These are phyloP conservation scores for Leptosomus discolor DNA, from an alignment of 2,113 vertebrate genomes.

Conservation along the genomic window DNA sequence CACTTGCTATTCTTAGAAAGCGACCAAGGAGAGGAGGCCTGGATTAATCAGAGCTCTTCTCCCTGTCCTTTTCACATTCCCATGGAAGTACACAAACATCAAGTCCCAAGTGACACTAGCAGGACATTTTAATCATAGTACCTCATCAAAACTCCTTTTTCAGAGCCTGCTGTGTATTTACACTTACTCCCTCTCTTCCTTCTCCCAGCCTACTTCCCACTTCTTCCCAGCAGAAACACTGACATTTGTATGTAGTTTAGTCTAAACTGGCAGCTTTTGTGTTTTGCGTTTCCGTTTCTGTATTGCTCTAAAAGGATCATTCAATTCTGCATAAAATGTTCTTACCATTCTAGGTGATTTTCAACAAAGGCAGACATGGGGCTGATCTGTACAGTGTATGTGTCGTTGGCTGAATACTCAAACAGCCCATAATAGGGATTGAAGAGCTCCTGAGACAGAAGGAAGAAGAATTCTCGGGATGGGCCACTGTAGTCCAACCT, in stretches of 20 bases:
- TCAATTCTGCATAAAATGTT: not conserved
- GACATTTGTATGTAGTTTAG: not conserved
- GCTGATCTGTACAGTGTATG: slow-evolving; percentile 98
- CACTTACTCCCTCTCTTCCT: not conserved
- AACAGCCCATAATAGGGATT: slow-evolving; percentile 98
- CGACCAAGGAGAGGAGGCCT: not conserved
- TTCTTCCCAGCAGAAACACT: not conserved
- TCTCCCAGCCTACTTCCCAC: not conserved
- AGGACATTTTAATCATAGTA: not conserved
- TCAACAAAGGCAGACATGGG: slow-evolving; percentile 99
- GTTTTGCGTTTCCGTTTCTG: not conserved
- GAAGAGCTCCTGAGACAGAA: slow-evolving; percentile 97
- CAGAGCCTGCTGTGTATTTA: not conserved
- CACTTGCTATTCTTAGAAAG: not conserved
- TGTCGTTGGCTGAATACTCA: slow-evolving; percentile 97
- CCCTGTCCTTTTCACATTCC: not conserved
- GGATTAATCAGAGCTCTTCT: not conserved
- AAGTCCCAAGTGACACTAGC: not conserved
- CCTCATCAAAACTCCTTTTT: not conserved
- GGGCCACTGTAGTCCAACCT: slow-evolving; percentile 97
- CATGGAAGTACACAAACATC: not conserved
- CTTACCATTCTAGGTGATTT: slow-evolving; percentile 96
- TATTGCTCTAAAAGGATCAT: not conserved
- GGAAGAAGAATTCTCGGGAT: slow-evolving; percentile 97
- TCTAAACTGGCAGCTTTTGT: not conserved